Base-by-base conservation (phyloP, 64 coral and sea anemone species). In the Montipora efflorescens region DNA sequence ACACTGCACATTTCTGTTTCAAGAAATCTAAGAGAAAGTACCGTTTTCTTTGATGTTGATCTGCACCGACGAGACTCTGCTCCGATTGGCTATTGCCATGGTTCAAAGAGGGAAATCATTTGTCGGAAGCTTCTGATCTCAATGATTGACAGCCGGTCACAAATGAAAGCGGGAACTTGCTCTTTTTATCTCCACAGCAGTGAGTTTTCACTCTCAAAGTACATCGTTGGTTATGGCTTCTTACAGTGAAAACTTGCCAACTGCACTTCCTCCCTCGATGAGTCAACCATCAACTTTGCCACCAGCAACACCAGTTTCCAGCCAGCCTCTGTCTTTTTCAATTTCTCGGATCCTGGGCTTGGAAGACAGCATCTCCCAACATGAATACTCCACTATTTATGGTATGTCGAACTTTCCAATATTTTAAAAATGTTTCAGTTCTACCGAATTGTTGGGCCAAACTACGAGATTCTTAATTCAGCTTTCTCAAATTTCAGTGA, bases 301-400 rank as follows among this genome's bases (percentile, higher is more conserved):
- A 28, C 47, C 22, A 36, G 7, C 6, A n/a, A 16, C 23, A 7
- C 55, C 1, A 82, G 80, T 62, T 58, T 43, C 23, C 23, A 45
- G 55, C 45, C 80, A 62, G 52, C 80, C 23, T 5, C 80, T 82
- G 22, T 82, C 80, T 14, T 82, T 82, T 82, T 82, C 80, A 23
- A 82, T 82, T 15, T 82, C 80, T 4, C 80, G 58, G 25, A 82
- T 82, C 13, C 18, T 82, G 13, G 80, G 57, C 6, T 21, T 64
- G 2, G 80, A 82, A 44, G 80, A 82, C 5, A 15, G 16, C 1
- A 7, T 5, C 22, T 16, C 10, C 64, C 80, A 64, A 46, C 2
- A 21, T 82, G 21, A 12, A 3, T 6, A 82, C 59, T 16, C 80
- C 5, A 6, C 57, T 3, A 59, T 18, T 0, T 21, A 14, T 18